Conservation (phyloP, 23 tunicate genomes). For the Diplosoma virens region DNA sequence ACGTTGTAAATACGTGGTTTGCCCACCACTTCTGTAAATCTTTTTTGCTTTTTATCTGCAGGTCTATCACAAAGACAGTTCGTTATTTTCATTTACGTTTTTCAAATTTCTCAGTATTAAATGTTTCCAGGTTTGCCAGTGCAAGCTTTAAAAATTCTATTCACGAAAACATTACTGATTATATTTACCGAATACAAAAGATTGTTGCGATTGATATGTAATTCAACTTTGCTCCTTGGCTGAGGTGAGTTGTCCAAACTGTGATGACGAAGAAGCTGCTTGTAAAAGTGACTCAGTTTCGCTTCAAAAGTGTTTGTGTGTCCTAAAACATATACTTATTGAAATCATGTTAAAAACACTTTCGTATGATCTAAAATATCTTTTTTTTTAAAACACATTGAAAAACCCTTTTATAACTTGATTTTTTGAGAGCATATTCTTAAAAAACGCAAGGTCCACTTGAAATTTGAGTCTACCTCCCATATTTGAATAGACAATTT, state of each 20-base stretch:
- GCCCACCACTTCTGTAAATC: too few relatives aligned
- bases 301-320: constrained; percentile 55
- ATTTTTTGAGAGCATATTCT: not conserved
- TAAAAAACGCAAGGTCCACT: not conserved
- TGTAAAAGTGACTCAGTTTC: constrained; percentile 61
- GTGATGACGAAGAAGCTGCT: constrained; percentile 44
- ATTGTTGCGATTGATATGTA: constrained; percentile 46
- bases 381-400: too few relatives aligned
- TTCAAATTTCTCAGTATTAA: too few relatives aligned
- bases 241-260: constrained; percentile 3
- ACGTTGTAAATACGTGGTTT: too few relatives aligned
- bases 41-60: too few relatives aligned
- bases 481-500: constrained; percentile 60
- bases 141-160: too few relatives aligned
- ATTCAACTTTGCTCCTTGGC: constrained; percentile 5
- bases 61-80: too few relatives aligned
- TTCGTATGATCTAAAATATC: too few relatives aligned
- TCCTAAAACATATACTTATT: not conserved
- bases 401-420: not conserved
- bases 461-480: constrained; percentile 41
- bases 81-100: too few relatives aligned
- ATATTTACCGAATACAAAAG: constrained; percentile 28
- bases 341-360: not conserved
- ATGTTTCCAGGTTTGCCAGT: too few relatives aligned
- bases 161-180: too few relatives aligned